These are phyloP conservation scores for Rutilus rutilus DNA, from an alignment of 2,113 vertebrate species.

Conservation along the genomic window DNA sequence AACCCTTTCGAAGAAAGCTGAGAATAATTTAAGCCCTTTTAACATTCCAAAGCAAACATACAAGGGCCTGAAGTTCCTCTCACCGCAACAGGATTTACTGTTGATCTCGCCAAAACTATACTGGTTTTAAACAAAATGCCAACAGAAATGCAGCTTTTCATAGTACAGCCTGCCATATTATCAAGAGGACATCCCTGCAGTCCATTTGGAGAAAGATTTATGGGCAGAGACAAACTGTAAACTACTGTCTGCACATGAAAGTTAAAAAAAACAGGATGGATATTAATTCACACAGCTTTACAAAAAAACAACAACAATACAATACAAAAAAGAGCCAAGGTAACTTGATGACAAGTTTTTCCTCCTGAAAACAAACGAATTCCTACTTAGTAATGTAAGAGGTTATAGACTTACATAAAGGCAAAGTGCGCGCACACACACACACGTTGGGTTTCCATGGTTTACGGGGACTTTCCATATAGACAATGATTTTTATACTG, in stretches of 20 bases:
- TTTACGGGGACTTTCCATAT: too few species aligned
- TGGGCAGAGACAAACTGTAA: neutral
- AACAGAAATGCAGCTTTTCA: conserved; percentile 30
- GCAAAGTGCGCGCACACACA: too few species aligned
- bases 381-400: neutral
- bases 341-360: neutral
- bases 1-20: conserved; percentile 26
- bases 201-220: neutral
- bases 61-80: conserved; percentile 28
- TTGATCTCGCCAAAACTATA: conserved; percentile 23
- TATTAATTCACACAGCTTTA: neutral
- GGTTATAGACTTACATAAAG: neutral
- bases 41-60: conserved; percentile 27
- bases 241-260: neutral
- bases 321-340: too few species aligned
- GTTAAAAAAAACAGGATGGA: neutral
- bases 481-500: too few species aligned
- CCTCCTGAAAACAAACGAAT: neutral
- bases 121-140: conserved; percentile 20
- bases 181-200: neutral
- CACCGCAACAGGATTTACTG: conserved; percentile 8
- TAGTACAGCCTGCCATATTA: neutral
- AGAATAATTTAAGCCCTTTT: conserved; percentile 38
- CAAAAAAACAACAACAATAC: too few species aligned
- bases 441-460: too few species aligned